A percentile compares a stretch with the other conserved stretches of the same genome.
Evolutionary conservation across 2,888 invertebrate genomes (phyloP).

Genomic region (Empis stercorea): DNA sequence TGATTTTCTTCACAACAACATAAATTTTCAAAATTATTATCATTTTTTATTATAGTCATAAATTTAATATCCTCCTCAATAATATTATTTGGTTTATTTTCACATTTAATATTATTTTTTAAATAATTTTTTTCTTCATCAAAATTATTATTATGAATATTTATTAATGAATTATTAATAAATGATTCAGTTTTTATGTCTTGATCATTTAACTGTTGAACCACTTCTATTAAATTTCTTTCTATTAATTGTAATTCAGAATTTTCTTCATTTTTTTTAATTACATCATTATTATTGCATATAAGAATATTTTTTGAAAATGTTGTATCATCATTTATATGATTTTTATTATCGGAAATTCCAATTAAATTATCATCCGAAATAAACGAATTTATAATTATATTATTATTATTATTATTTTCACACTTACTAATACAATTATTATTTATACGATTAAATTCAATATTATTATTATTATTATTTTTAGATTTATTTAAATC

Average conservation of each 20-base stretch:
- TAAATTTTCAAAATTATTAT: background rate
- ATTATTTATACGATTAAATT: background rate
- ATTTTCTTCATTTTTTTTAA: no score
- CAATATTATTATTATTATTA: background rate
- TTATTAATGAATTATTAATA: background rate
- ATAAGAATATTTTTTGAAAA: no score
- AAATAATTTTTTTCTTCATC: background rate
- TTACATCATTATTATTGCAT: no score
- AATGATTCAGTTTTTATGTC: background rate
- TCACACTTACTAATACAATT: background rate
- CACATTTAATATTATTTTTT: background rate
- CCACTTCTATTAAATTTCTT: no score
- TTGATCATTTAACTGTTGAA: no score
- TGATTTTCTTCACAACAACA: no score
- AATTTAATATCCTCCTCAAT: no score
- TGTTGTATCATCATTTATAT: no score
- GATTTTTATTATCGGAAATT: no score
- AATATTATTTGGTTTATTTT: no score
- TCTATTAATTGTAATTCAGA: no score
- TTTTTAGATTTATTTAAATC: background rate
- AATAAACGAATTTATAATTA: background rate
- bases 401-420: background rate
- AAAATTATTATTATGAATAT: background rate
- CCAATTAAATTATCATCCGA: no score
- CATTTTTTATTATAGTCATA: background rate